Conservation (phyloP, 2,113 vertebrate genomes). For the Furnarius figulus region DNA sequence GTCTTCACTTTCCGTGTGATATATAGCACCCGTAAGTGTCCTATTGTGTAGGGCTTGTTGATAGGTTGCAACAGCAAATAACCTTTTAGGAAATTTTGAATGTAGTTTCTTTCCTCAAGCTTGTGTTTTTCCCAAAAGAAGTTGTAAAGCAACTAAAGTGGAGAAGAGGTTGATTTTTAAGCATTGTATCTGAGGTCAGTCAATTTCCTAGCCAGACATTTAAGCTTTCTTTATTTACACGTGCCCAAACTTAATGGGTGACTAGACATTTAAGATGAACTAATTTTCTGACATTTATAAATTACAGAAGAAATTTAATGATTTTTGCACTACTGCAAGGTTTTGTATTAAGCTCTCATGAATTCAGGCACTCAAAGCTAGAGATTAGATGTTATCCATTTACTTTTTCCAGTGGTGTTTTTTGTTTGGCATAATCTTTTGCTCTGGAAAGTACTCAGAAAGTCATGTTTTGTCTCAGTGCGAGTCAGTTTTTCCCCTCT, state of each 20-base stretch:
- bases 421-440: neutral
- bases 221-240: neutral
- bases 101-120: neutral
- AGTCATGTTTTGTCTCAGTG: neutral
- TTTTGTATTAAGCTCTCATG: neutral
- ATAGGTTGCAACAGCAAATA: neutral
- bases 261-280: neutral
- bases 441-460: neutral
- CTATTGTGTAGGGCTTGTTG: rapidly evolving
- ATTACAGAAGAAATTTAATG: neutral
- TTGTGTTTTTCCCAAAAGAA: neutral
- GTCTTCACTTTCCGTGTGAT: neutral
- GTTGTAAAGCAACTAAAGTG: neutral
- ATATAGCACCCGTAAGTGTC: neutral
- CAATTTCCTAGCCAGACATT: neutral
- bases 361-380: neutral
- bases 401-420: neutral
- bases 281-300: neutral
- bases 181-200: neutral
- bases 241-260: neutral
- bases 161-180: neutral
- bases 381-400: neutral
- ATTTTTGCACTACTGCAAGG: neutral
- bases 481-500: neutral
- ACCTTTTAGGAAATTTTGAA: neutral